Conservation (phyloP, 2,888 invertebrate genomes). For the Tillus elongatus region DNA sequence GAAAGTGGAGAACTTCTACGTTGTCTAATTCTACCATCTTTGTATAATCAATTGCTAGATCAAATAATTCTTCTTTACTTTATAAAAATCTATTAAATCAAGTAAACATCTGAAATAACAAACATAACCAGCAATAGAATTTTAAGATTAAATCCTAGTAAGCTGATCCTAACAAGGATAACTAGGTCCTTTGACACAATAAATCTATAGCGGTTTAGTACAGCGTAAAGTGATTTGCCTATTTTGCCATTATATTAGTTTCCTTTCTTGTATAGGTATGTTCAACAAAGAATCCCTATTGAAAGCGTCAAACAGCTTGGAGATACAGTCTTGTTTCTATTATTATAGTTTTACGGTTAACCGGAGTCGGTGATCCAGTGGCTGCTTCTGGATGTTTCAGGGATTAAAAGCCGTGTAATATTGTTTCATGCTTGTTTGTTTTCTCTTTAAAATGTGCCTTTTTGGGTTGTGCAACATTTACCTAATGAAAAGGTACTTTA, state of each 20-base stretch:
- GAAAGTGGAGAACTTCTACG: too few relatives aligned
- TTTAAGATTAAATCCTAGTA: too few relatives aligned
- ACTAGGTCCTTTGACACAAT: too few relatives aligned
- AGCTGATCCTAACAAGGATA: too few relatives aligned
- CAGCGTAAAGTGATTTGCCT: slow-evolving; percentile 32
- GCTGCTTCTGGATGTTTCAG: slow-evolving; percentile 14
- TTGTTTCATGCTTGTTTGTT: slow-evolving; percentile 35
- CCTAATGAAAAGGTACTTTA: too few relatives aligned
- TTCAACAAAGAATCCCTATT: slow-evolving; percentile 19
- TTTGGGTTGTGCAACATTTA: slow-evolving; percentile 13
- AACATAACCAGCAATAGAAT: too few relatives aligned
- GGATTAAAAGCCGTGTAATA: slow-evolving; percentile 35
- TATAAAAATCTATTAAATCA: too few relatives aligned
- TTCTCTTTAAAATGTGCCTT: slow-evolving; percentile 22
- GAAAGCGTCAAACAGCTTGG: slow-evolving; percentile 15
- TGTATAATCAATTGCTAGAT: too few relatives aligned
- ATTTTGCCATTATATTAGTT: slow-evolving; percentile 26
- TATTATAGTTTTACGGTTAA: slow-evolving; percentile 13
- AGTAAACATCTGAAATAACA: too few relatives aligned
- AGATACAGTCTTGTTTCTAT: slow-evolving; percentile 11
- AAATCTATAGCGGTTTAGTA: too few relatives aligned
- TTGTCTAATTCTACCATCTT: too few relatives aligned
- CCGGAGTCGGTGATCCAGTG: slow-evolving; percentile 10
- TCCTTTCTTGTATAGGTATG: slow-evolving; percentile 20
- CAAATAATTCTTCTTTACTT: too few relatives aligned